These are phyloP conservation scores for Yponomeuta plumbellus DNA, from an alignment of 2,888 invertebrate species.

Conservation along the genomic window DNA sequence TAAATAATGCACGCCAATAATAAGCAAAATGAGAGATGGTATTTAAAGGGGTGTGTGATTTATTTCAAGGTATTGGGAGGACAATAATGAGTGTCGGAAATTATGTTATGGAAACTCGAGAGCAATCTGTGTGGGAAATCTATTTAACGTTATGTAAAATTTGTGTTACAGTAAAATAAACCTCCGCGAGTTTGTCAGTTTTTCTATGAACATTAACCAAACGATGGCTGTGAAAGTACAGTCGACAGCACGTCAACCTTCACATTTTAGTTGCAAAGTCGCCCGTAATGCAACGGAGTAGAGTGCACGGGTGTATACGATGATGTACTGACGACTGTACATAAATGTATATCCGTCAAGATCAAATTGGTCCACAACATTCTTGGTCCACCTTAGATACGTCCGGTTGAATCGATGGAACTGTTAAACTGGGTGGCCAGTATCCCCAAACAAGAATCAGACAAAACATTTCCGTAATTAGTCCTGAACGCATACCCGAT, in stretches of 20 bases:
- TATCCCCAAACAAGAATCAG: neutral
- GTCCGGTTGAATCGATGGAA: neutral
- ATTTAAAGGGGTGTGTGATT: neutral
- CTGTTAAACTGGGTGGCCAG: neutral
- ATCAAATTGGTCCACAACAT: too few relatives aligned
- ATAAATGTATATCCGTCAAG: neutral
- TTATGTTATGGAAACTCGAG: neutral
- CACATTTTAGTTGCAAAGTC: too few relatives aligned
- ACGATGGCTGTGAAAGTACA: neutral
- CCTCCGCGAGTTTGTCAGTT: too few relatives aligned
- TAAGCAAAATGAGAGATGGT: neutral
- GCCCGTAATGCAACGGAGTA: too few relatives aligned
- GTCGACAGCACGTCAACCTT: too few relatives aligned
- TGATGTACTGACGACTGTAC: too few relatives aligned
- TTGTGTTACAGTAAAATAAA: too few relatives aligned
- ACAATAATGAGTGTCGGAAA: neutral
- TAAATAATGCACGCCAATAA: neutral
- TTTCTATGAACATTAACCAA: too few relatives aligned
- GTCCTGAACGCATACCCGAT: slow-evolving; percentile 15
- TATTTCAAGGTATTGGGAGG: neutral
- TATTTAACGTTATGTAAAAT: neutral
- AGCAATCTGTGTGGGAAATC: neutral
- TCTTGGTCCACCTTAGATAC: too few relatives aligned
- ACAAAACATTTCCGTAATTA: slow-evolving; percentile 15
- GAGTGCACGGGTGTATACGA: too few relatives aligned